Conservation (phyloP, 2,113 vertebrate species). For the Hylia prasina region DNA sequence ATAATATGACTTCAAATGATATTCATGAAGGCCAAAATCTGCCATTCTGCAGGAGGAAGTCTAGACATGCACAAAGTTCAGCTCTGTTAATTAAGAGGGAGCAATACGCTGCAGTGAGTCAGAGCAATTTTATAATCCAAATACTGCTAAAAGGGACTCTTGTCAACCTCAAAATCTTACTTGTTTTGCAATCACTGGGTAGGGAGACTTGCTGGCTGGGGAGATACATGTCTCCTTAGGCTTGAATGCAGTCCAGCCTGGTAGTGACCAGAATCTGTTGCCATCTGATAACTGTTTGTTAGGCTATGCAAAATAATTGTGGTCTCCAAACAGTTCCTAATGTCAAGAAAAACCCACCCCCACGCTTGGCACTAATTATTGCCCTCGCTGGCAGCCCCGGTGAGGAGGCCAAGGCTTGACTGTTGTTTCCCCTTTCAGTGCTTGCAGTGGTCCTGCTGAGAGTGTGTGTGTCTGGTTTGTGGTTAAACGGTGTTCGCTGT, state of each 20-base stretch:
- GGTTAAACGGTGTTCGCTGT: constrained; percentile 41
- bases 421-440: constrained; percentile 42
- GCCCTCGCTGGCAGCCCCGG: neutral
- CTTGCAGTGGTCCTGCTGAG: constrained; percentile 45
- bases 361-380: neutral
- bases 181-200: constrained; percentile 40
- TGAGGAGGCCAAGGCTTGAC: neutral
- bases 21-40: constrained; percentile 52
- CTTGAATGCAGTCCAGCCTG: constrained; percentile 19
- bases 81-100: constrained; percentile 60
- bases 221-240: neutral
- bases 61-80: constrained; percentile 66
- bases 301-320: constrained; percentile 17
- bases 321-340: neutral
- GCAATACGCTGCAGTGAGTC: constrained; percentile 51
- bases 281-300: constrained; percentile 37
- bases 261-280: constrained; percentile 34
- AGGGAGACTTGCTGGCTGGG: constrained; percentile 5
- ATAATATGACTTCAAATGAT: constrained; percentile 61
- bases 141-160: constrained; percentile 56
- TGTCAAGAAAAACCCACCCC: neutral
- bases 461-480: constrained; percentile 32
- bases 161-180: constrained; percentile 57
- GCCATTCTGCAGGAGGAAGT: constrained; percentile 53
- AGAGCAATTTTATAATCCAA: constrained; percentile 61